Conservation (phyloP, 2,888 invertebrate species). For the Carcina quercana region DNA sequence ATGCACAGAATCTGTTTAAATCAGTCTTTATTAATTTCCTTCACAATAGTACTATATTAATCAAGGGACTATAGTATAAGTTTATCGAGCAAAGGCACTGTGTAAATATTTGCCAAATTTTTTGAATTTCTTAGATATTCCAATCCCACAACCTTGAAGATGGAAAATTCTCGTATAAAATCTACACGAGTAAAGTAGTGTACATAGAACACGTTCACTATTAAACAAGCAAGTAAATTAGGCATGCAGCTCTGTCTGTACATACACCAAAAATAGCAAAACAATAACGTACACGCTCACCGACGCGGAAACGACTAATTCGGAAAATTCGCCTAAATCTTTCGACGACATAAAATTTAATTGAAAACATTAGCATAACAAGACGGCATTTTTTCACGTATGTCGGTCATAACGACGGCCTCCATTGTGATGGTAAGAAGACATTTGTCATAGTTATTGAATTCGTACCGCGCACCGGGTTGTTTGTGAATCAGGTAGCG, state of each 20-base stretch:
- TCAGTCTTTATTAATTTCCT: too few relatives aligned
- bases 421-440: slow-evolving; percentile 52
- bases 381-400: slow-evolving; percentile 36
- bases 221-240: slow-evolving; percentile 44
- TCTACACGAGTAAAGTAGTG: too few relatives aligned
- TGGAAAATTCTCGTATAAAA: too few relatives aligned
- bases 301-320: slow-evolving; percentile 23
- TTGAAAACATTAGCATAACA: slow-evolving; percentile 47
- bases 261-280: background rate
- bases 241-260: slow-evolving; percentile 29
- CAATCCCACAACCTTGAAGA: too few relatives aligned
- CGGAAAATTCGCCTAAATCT: slow-evolving; percentile 18
- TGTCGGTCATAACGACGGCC: slow-evolving; percentile 38
- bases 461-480: slow-evolving; percentile 17
- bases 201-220: slow-evolving; percentile 25
- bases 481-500: slow-evolving; percentile 27
- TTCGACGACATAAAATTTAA: slow-evolving; percentile 31
- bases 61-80: too few relatives aligned
- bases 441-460: slow-evolving; percentile 45
- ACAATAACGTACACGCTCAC: slow-evolving; percentile 5
- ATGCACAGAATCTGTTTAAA: too few relatives aligned
- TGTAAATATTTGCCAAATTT: too few relatives aligned
- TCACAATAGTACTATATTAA: too few relatives aligned
- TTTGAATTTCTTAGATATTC: too few relatives aligned
- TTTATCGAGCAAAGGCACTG: too few relatives aligned